A percentile compares a stretch with the other conserved stretches of the same genome.
These are phyloP conservation scores for Steatornis caripensis DNA, from an alignment of 2,113 vertebrate genomes.

Conservation along the genomic window DNA sequence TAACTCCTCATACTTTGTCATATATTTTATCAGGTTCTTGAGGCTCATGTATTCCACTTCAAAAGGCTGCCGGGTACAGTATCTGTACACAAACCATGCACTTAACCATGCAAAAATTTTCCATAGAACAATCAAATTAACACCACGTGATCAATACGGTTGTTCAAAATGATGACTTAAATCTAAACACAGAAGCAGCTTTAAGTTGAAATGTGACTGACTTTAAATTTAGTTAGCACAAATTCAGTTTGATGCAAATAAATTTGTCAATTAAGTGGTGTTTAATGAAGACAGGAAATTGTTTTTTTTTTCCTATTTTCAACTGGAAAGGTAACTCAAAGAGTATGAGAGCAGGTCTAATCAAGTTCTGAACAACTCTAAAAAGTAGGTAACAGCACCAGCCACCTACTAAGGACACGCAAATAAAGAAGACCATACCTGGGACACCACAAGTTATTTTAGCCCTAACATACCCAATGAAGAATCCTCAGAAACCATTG, in stretches of 20 bases:
- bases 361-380: not conserved
- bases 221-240: not conserved
- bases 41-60: not conserved
- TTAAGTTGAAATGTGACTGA: not conserved
- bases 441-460: not conserved
- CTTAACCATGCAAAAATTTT: not conserved
- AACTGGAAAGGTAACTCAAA: not conserved
- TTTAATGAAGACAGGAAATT: not conserved
- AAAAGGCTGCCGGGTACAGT: not conserved
- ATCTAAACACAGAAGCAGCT: not conserved
- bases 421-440: not conserved
- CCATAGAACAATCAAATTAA: not conserved
- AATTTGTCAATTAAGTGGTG: not conserved
- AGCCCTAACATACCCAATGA: not conserved
- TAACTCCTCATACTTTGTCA: not conserved
- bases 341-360: not conserved
- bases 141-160: not conserved
- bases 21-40: not conserved
- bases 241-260: not conserved
- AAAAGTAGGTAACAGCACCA: not conserved
- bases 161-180: not conserved
- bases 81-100: not conserved
- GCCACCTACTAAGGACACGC: not conserved
- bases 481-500: not conserved
- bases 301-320: not conserved